These are phyloP conservation scores for Onychostruthus taczanowskii DNA, from an alignment of 2,113 vertebrate species.

Conservation along the genomic window DNA sequence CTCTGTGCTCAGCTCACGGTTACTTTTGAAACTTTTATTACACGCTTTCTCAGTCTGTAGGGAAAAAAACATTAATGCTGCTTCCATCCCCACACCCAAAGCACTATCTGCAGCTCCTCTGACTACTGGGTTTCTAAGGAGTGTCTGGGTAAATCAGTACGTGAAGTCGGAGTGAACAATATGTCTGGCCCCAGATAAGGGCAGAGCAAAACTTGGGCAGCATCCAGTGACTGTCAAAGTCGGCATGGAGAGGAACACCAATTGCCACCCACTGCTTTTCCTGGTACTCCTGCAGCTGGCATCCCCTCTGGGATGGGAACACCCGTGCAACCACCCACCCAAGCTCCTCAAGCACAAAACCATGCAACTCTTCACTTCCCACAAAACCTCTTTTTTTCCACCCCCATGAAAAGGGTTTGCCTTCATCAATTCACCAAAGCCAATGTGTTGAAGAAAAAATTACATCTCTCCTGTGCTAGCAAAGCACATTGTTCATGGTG, in stretches of 20 bases:
- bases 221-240: conserved; percentile 58
- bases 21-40: conserved; percentile 41
- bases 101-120: conserved; percentile 56
- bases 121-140: conserved; percentile 66
- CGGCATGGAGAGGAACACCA: conserved; percentile 8
- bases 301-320: neutral
- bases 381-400: neutral
- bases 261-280: conserved; percentile 51
- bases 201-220: conserved; percentile 62
- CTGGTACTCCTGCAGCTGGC: neutral
- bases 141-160: conserved; percentile 65
- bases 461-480: neutral
- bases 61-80: neutral
- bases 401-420: neutral
- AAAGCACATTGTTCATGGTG: rapidly evolving
- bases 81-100: conserved; percentile 66
- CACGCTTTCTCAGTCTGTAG: neutral
- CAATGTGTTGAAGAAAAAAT: neutral
- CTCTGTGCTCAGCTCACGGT: neutral
- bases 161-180: conserved; percentile 39
- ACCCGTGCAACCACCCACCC: neutral
- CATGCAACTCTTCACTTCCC: neutral
- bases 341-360: neutral
- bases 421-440: neutral
- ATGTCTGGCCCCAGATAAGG: conserved; percentile 69